phyloP scores from a whole-genome alignment of 1,140 invertebrate species.

The Drosophila busckii region DNA sequence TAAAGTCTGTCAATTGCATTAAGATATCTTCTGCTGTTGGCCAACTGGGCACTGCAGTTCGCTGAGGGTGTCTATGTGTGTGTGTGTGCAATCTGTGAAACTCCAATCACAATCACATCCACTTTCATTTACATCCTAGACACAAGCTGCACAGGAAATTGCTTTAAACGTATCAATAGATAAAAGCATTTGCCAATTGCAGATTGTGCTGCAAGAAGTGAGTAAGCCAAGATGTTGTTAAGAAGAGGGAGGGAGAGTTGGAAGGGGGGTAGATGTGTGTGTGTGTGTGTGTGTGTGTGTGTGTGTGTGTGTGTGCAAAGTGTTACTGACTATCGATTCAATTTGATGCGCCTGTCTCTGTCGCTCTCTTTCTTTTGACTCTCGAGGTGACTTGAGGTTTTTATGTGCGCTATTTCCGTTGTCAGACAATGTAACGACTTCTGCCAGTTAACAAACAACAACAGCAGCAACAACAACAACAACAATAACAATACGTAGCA shows the following conservation, averaged over 20 bases:
- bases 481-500: constrained; percentile 3
- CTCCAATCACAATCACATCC: background rate
- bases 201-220: constrained; percentile 25
- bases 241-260: no score
- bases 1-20: no score
- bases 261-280: no score
- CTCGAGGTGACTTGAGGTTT: constrained; percentile 28
- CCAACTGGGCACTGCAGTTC: no score
- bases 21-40: no score
- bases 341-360: constrained; percentile 18
- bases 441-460: constrained; percentile 57
- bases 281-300: no score
- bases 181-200: constrained; percentile 70
- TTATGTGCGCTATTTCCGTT: constrained; percentile 71
- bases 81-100: background rate
- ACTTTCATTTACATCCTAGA: background rate
- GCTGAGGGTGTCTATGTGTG: no score
- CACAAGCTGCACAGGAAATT: constrained; percentile 55
- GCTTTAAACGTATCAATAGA: constrained; percentile 66
- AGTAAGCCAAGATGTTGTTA: no score
- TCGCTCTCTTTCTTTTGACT: constrained; percentile 24
- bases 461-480: constrained; percentile 6
- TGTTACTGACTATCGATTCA: no score
- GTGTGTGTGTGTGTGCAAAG: no score
- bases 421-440: constrained; percentile 70